Conservation (phyloP, 2,797 vertebrate species). For the Tapera naevia region DNA sequence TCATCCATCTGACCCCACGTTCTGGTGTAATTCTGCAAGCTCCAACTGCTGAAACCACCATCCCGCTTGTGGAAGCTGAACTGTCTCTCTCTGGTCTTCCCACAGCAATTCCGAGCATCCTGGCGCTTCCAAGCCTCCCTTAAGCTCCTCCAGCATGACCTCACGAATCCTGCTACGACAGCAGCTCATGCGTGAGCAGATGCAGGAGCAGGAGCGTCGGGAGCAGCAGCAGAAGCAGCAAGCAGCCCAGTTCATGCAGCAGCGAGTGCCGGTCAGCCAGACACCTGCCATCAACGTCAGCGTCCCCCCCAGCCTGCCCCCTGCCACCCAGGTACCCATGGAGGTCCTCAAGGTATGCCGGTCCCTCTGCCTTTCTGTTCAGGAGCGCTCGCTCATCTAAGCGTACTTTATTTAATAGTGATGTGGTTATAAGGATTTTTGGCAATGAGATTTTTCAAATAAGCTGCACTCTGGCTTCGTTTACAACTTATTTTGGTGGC, state of each 20-base stretch:
- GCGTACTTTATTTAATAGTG: background rate
- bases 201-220: slow-evolving; percentile 86
- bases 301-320: slow-evolving; percentile 76
- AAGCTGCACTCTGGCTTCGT: rapidly evolving
- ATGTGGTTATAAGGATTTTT: rapidly evolving
- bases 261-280: slow-evolving; percentile 83
- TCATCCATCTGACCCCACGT: background rate
- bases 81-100: slow-evolving; percentile 66
- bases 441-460: rapidly evolving
- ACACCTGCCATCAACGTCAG: slow-evolving; percentile 86
- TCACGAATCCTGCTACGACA: slow-evolving; percentile 84
- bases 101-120: slow-evolving; percentile 85
- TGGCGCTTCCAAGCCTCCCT: slow-evolving; percentile 83
- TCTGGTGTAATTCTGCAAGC: background rate
- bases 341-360: slow-evolving; percentile 89
- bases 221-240: slow-evolving; percentile 89
- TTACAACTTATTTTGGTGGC: background rate
- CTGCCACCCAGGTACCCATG: slow-evolving; percentile 84
- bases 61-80: slow-evolving; percentile 45
- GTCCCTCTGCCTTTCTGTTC: background rate
- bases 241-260: slow-evolving; percentile 88
- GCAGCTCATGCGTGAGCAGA: slow-evolving; percentile 83
- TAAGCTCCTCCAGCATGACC: slow-evolving; percentile 82
- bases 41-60: background rate
- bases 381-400: background rate